Base-by-base conservation (phyloP, 2,888 invertebrate genomes). In the Nemotelus nigrinus region DNA sequence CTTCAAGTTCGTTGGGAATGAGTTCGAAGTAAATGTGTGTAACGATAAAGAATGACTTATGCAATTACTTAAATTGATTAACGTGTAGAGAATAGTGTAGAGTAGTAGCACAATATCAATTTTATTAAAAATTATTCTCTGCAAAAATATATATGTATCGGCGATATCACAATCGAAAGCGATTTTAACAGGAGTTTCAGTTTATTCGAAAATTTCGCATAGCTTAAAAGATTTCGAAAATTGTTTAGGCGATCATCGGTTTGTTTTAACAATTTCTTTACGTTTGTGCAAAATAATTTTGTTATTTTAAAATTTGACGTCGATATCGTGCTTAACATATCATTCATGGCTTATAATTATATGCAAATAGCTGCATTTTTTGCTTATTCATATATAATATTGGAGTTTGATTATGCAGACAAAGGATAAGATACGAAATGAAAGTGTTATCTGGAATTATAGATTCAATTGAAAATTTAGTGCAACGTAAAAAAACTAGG, bases 111-210 rank as follows among this genome's bases (percentile, higher is more conserved):
- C 10, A 2, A 43, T 63, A 63, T 41, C 43, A 63, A 63, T 41
- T 7, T 63, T 41, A 43, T 41, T 63, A 43, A 3, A 43, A 8
- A 10, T 53, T 5, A 5, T 63, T 25, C 25, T 5, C 4, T 43
- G 63, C 41, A 63, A 63, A 63, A 63, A 63, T 63, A 63, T 63
- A 25, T 4, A 43, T n/a, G 43, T 63, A 63, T 63, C 43, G 39
- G 63, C 43, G 5, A 25, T 63, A 63, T 63, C 63, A 63, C 63
- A 63, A n/a, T 63, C 43, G 41, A 63, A 63, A 63, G 63, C 63
- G 63, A 63, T 57, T 57, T 57, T 25, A 63, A 63, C 63, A 63
- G 63, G 63, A 63, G 43, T 63, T 63, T 63, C 43, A 63, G 8
- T 5, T 41, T 63, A 41, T 63, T 10, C 39, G 8, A 43, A 39